Percentiles rank a stretch among this genome's conserved stretches.
Evolutionary conservation across 1,140 invertebrate species (phyloP).

Genomic region (Capitella teleta): DNA sequence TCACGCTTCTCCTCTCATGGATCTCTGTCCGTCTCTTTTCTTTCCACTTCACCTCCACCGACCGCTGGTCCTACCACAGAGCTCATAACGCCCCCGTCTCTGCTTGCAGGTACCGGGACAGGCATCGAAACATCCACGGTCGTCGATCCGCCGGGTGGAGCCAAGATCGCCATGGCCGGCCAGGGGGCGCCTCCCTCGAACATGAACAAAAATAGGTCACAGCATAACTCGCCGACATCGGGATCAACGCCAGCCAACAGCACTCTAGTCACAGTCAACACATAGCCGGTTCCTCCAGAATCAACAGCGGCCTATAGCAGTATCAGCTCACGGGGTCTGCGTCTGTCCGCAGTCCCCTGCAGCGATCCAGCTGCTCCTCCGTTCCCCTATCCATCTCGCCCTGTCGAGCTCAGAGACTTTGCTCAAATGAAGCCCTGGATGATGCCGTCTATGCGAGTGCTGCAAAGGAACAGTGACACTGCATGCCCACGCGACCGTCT

Average conservation of each 20-base stretch:
- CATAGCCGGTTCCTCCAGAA: constrained; percentile 15
- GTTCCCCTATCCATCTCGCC: no score
- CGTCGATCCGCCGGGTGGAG: constrained; percentile 10
- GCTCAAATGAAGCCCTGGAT: no score
- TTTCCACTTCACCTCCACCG: neutral
- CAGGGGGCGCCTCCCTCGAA: neutral
- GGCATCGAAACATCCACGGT: constrained; percentile 14
- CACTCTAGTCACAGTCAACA: constrained; percentile 3
- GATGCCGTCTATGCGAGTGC: no score
- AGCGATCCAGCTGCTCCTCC: no score
- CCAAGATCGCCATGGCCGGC: neutral
- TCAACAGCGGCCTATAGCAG: no score
- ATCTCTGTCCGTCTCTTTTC: constrained; percentile 9
- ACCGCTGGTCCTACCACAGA: neutral
- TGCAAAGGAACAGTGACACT: no score
- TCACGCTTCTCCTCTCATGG: constrained; percentile 9
- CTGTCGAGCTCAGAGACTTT: no score
- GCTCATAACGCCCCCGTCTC: neutral
- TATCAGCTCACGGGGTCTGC: no score
- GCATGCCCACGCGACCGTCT: no score
- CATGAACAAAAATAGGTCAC: constrained; percentile 1
- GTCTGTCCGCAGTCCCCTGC: no score
- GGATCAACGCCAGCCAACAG: constrained; percentile 14
- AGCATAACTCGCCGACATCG: neutral
- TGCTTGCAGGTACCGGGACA: neutral